phyloP scores from a whole-genome alignment of 2,797 vertebrate species.

The Merluccius polli region DNA sequence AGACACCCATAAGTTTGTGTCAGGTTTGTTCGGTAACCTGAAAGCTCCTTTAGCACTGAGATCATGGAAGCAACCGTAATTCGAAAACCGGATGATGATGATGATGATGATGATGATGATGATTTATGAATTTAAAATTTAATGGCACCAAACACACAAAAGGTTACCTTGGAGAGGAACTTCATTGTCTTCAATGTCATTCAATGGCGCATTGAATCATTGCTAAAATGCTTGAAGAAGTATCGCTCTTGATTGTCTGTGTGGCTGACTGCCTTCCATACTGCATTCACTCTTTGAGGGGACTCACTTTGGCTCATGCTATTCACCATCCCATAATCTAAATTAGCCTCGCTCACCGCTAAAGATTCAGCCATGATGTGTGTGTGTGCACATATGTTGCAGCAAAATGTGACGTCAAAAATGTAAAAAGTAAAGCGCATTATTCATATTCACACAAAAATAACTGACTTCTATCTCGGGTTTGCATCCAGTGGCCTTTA shows the following conservation, averaged over 20 bases:
- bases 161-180: background rate
- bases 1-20: conserved; percentile 6
- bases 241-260: background rate
- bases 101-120: background rate
- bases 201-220: background rate
- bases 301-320: background rate
- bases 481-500: background rate
- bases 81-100: background rate
- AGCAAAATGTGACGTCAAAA: background rate
- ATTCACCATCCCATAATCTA: background rate
- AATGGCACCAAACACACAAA: background rate
- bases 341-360: background rate
- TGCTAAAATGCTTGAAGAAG: conserved; percentile 9
- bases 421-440: background rate
- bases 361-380: too few relatives aligned
- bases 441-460: background rate
- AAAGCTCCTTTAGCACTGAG: conserved; percentile 9
- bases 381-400: background rate
- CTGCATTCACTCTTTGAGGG: conserved; percentile 4
- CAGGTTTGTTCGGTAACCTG: background rate
- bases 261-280: conserved; percentile 4
- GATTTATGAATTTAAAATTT: background rate
- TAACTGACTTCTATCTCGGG: background rate
- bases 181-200: conserved; percentile 1
- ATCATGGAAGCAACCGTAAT: background rate